Conservation (phyloP, 1,140 invertebrate species). For the Drosophila asahinai region DNA sequence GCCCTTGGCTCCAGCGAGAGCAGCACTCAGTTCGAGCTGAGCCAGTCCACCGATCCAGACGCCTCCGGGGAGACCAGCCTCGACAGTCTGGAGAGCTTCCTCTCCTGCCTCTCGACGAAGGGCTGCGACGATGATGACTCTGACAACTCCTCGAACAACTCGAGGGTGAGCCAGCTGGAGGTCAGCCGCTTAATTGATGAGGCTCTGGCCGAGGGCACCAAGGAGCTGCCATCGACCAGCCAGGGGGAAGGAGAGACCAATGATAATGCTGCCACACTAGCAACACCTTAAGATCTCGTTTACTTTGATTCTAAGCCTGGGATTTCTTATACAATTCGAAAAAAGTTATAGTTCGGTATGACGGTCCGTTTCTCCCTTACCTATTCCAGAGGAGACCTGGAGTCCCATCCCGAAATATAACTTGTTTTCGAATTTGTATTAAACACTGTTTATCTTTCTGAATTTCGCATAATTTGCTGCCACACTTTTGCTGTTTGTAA, state of each 20-base stretch:
- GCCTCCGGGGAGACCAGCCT: constrained; percentile 11
- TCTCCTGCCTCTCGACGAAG: constrained; percentile 40
- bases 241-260: background rate
- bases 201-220: constrained; percentile 17
- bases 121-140: constrained; percentile 7
- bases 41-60: background rate
- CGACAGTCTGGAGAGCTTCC: constrained; percentile 48
- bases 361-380: background rate
- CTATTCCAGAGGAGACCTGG: background rate
- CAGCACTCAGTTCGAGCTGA: constrained; percentile 49
- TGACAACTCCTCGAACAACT: constrained; percentile 2
- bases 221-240: background rate
- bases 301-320: constrained; percentile 1
- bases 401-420: constrained; percentile 27
- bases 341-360: constrained; percentile 15
- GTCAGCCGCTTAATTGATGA: constrained; percentile 27
- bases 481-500: constrained; percentile 5
- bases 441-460: background rate
- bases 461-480: background rate
- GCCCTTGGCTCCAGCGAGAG: constrained; percentile 7
- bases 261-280: no score
- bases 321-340: background rate
- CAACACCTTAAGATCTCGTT: background rate
- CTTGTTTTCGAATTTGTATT: background rate
- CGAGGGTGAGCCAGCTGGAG: constrained; percentile 26